phyloP scores from a whole-genome alignment of 2,113 vertebrate species.

The Excalfactoria chinensis region DNA sequence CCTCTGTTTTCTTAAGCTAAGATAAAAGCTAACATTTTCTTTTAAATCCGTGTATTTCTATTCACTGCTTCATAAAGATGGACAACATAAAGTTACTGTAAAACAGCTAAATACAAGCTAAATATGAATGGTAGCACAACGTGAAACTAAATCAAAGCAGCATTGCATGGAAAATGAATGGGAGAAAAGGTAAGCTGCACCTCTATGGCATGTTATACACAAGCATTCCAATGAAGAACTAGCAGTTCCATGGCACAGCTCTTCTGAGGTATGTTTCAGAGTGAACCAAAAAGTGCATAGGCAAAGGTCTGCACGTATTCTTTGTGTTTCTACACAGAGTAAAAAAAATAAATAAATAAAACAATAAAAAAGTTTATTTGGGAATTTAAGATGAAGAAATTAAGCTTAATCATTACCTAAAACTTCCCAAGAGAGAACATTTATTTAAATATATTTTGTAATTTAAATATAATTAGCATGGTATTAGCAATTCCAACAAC shows the following conservation, averaged over 20 bases:
- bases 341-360: not conserved
- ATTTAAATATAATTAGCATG: constrained; percentile 67
- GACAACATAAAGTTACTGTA: not conserved
- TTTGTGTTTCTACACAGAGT: not conserved
- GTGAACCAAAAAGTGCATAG: constrained; percentile 15
- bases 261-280: not conserved
- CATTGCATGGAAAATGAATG: not conserved
- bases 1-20: not conserved
- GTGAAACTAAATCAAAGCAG: not conserved
- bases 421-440: constrained; percentile 17
- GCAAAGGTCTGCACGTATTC: not conserved
- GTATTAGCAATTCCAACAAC: constrained; percentile 48
- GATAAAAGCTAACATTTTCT: not conserved
- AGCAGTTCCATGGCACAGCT: not conserved
- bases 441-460: constrained; percentile 56
- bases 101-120: not conserved
- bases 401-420: constrained; percentile 50
- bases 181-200: not conserved
- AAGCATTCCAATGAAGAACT: not conserved
- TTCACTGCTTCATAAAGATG: not conserved
- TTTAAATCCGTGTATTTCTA: not conserved
- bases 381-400: constrained; percentile 46
- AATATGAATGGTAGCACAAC: not conserved
- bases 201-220: not conserved
- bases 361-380: constrained; percentile 17